A percentile compares a stretch with the other conserved stretches of the same genome.
Conservation (phyloP, 2,888 invertebrate species). For the Nasonia oneida region DNA sequence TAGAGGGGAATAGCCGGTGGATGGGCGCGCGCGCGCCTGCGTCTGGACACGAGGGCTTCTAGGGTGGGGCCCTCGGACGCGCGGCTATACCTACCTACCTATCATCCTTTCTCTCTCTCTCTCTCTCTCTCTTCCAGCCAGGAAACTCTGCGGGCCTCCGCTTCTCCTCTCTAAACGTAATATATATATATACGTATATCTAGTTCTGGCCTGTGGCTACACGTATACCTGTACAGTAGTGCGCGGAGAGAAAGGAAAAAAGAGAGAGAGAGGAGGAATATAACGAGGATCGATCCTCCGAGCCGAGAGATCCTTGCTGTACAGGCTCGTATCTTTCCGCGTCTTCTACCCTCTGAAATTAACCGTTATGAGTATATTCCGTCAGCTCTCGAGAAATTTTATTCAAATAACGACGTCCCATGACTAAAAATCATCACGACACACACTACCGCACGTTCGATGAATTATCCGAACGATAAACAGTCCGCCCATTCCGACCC, state of each 20-base stretch:
- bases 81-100: conserved; percentile 37
- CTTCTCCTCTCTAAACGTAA: conserved; percentile 1
- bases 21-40: conserved; percentile 37
- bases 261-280: conserved; percentile 29
- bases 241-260: background rate
- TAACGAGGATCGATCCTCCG: conserved; percentile 57
- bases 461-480: background rate
- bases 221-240: background rate
- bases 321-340: conserved; percentile 25
- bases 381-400: background rate
- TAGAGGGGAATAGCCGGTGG: conserved; percentile 27
- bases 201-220: background rate
- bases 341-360: background rate
- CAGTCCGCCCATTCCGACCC: background rate
- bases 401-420: background rate
- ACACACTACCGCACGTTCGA: background rate
- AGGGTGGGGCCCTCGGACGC: conserved; percentile 60
- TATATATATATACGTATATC: background rate
- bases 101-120: conserved; percentile 32
- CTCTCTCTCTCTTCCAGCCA: background rate
- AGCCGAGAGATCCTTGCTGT: conserved; percentile 47
- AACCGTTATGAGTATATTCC: background rate
- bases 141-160: conserved; percentile 20
- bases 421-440: background rate
- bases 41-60: conserved; percentile 44